Evolutionary conservation across 2,888 invertebrate genomes (phyloP), one percentile per base, ranked within the genome.

Genomic region (Agrypnus murinus): DNA sequence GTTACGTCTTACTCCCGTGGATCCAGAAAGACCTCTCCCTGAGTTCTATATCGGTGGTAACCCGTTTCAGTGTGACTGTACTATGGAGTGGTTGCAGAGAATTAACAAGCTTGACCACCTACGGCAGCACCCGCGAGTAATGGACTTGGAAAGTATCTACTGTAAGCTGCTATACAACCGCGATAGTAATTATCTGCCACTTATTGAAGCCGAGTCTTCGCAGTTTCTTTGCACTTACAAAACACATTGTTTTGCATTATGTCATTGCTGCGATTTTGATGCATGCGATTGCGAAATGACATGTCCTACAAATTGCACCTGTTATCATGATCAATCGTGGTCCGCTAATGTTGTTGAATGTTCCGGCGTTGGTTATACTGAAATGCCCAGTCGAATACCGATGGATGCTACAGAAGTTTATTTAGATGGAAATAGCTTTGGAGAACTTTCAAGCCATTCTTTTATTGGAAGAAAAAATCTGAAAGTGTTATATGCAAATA

Each of bases 231-330:
- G 97, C 88, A 92, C 93, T 73, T 97, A 97, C 87, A 93, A 93
- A 86, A 93, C 94, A 43, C 96, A 97, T 85, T 98, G 98, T 87
- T 97, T 96, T 85, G 94, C 97, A 10, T 89, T 96, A 74, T 98
- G 98, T 83, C 95, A 96, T 84, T 98, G 98, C 87, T 98, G 98
- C 87, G 96, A 97, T 85, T 98, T 96, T 86, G 97, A 96, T 85
- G 96, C 96, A 62, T 98, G 98, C 87, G 98, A 98, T 87, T 98
- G 98, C 88, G 95, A 97, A 88, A 97, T 97, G 95, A 96, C 95
- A 77, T 98, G 98, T 84, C 98, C 98, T 55, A 90, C 90, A 50
- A 95, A 96, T 85, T 98, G 98, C 88, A 94, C 94, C 71, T 98
- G 98, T 84, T 97, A 96, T 87, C 96, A 96, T 84, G 97, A 98